These are phyloP conservation scores for Leptobrachium ailaonicum DNA, from an alignment of 2,113 vertebrate species.

Conservation along the genomic window DNA sequence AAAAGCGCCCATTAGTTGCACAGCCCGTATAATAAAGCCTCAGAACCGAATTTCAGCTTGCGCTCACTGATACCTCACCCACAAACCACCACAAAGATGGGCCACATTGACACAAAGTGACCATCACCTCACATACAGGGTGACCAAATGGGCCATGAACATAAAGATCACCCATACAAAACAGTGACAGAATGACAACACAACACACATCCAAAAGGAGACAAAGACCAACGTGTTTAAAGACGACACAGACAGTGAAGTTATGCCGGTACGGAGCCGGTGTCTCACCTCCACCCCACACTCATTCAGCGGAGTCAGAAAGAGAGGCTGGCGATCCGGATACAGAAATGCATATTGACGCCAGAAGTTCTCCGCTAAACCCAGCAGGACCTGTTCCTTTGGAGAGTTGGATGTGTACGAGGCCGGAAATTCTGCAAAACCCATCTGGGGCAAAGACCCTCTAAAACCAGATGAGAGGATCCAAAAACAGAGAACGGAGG, in stretches of 20 bases:
- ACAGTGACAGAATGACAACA: not conserved
- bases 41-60: too few species aligned
- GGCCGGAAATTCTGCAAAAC: conserved; percentile 55
- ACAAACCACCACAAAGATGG: too few species aligned
- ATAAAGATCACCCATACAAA: too few species aligned
- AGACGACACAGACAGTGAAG: too few species aligned
- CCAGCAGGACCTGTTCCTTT: conserved; percentile 71
- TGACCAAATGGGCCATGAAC: too few species aligned
- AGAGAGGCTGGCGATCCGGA: conserved; percentile 77
- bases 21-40: too few species aligned
- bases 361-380: conserved; percentile 73
- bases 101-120: too few species aligned
- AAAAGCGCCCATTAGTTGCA: too few species aligned
- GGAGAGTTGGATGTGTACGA: conserved; percentile 75
- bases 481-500: not conserved
- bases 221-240: not conserved
- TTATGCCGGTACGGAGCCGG: too few species aligned
- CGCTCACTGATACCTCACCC: too few species aligned
- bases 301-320: conserved; percentile 81
- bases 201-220: not conserved
- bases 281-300: conserved; percentile 74
- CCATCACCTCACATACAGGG: not conserved
- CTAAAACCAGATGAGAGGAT: not conserved
- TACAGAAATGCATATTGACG: conserved; percentile 76
- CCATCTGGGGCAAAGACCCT: not conserved